Base-by-base conservation (phyloP, 2,888 invertebrate species). In the Drosophila sordidapex region DNA sequence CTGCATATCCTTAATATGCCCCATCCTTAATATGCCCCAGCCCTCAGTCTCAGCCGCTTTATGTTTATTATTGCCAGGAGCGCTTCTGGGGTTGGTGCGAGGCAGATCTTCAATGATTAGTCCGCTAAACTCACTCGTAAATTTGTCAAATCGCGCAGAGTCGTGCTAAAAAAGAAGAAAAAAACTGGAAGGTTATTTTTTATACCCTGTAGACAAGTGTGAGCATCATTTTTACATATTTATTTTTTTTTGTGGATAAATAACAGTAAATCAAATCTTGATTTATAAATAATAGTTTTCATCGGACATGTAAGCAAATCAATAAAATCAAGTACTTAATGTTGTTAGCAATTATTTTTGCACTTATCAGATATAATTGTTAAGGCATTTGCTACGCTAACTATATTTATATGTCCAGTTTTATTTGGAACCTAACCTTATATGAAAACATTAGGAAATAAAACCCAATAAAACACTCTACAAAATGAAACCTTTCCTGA, bases 121-220 rank as follows among this genome's bases (percentile, higher is more conserved):
- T 90, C 59, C 77, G 87, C 90, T 84, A 79, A 90, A 89, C 75
- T 87, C 77, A 84, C 90, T 87, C 85, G 82, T 87, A 89, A 87
- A 87, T 90, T 89, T 87, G 90, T 79, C 87, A 86, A 87, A 83
- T 89, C 90, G 82, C 82, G 40, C 75, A 73, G n/a, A 82, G 82
- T 79, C 76, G 81, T 79, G 74, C 59, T 67, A 77, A 68, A 65
- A 64, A 61, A 54, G 0, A 67, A 2, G 4, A 29, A 38, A 36
- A 27, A 18, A 13, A 1, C 2, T 38, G 33, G 36, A 65, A 60
- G 46, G 40, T 36, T 59, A 25, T 53, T 36, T 46, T 29, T 51
- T 21, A 35, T 70, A 43, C 51, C 59, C 68, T 54, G 21, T 67
- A 43, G 1, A 2, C 5, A 27, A 10, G 21, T 46, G 3, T 4